Evolutionary conservation across 1,140 invertebrate species (phyloP), one percentile per base, ranked within the genome.

Genomic region (Oppia nitens): DNA sequence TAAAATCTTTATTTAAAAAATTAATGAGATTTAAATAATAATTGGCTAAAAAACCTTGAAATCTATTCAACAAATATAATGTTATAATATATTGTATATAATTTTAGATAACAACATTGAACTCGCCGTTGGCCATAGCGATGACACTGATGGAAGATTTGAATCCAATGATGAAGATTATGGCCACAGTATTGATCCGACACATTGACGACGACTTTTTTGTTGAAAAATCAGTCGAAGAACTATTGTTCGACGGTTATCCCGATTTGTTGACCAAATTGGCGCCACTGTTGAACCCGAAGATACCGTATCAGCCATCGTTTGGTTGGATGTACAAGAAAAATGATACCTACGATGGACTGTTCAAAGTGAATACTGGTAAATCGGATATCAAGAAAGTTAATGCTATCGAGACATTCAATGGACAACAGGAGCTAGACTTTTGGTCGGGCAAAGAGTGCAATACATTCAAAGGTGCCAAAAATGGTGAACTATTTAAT

Each of bases 151-250:
- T 72, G 11, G 60, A 66, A 40, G 60, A 85, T 68, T 84, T 87
- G 1, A 82, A 83, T 0, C 74, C 83, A 32, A 84, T 87, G 67
- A 76, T 89, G 1, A 77, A 87, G 28, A 72, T 88, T 3, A 84
- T 85, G 17, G 85, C 90, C 80, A 83, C 85, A 0, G 85, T 85
- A 59, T 67, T 90, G 64, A 83, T 92, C 80, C 84, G 88, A 66
- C 87, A 89, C 54, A 72, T 89, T 45, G 87, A 87, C 66, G 86
- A 93, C 63, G 84, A 86, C 66, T 83, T 90, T 0, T 91, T 96
- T 70, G 86, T 89, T 1, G 82, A 84, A 61, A 83, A 87, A 0
- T 83, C 84, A 0, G 82, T 95, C 1, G 81, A 82, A 0, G 85
- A 96, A 65, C 71, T 95, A 25, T 75, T 93, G 0, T 97, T 72